Conservation (phyloP, 2,888 invertebrate genomes). For the Drosophila algonquin region DNA sequence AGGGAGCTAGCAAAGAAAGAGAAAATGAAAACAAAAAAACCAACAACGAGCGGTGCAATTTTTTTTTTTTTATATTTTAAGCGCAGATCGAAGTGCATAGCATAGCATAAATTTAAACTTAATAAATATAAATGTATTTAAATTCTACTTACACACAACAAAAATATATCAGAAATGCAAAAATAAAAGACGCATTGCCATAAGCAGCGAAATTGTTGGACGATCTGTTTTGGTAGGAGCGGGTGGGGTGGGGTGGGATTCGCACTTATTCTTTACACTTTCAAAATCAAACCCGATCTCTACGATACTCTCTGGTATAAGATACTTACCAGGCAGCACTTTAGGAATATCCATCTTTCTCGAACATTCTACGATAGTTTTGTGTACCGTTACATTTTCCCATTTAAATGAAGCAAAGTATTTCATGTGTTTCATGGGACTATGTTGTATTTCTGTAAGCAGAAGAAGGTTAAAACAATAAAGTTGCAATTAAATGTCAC, state of each 20-base stretch:
- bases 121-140: slow-evolving; percentile 70
- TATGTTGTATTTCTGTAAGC: too few species aligned
- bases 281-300: too few species aligned
- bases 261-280: neutral
- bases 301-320: too few species aligned
- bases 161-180: slow-evolving; percentile 32
- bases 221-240: neutral
- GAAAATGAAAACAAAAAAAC: slow-evolving; percentile 16
- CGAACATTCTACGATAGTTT: too few species aligned
- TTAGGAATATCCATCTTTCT: too few species aligned
- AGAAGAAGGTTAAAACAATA: too few species aligned
- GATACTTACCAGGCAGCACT: too few species aligned
- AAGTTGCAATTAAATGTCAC: neutral
- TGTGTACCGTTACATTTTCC: too few species aligned
- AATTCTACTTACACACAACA: slow-evolving; percentile 68
- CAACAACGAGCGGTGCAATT: slow-evolving; percentile 82
- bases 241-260: neutral
- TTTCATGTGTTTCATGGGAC: too few species aligned
- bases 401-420: too few species aligned
- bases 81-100: slow-evolving; percentile 76
- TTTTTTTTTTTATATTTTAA: slow-evolving; percentile 66
- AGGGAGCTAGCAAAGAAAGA: slow-evolving; percentile 25
- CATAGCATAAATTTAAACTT: slow-evolving; percentile 71
- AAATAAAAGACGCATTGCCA: slow-evolving; percentile 59
- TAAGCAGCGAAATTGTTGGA: slow-evolving; percentile 30